A percentile compares a stretch with the other conserved stretches of the same genome.
Evolutionary conservation across 1,140 invertebrate species (phyloP).

Genomic region (Gonatopus flavifemur): DNA sequence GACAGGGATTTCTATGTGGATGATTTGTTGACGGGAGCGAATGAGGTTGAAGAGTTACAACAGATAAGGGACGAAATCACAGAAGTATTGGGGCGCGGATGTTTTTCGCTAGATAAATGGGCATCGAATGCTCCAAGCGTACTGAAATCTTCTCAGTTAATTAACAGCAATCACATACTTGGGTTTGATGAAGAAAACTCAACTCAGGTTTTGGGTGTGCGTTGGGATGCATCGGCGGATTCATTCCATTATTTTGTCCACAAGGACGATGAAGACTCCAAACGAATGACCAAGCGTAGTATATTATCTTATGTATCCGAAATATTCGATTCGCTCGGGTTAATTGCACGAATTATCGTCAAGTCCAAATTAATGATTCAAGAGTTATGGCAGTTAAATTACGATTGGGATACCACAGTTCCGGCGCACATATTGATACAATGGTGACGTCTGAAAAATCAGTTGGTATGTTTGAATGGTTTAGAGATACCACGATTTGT

Average conservation of each 20-base stretch:
- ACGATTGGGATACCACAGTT: constrained; percentile 35
- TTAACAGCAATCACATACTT: not conserved
- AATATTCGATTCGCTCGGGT: constrained; percentile 6
- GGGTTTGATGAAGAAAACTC: not conserved
- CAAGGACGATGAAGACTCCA: not conserved
- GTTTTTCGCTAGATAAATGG: not conserved
- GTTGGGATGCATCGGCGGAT: constrained; percentile 29
- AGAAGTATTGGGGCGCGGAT: not conserved
- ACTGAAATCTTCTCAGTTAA: not conserved
- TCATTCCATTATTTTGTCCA: not conserved
- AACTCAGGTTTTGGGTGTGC: constrained; percentile 23
- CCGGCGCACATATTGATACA: constrained; percentile 2
- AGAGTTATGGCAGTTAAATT: constrained; percentile 23
- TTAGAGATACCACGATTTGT: constrained; percentile 4
- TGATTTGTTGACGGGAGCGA: not conserved
- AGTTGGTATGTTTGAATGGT: constrained; percentile 11
- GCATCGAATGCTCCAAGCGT: not conserved
- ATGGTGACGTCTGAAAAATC: constrained; percentile 23
- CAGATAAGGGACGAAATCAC: not conserved
- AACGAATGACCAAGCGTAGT: constrained; percentile 11
- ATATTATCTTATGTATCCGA: constrained; percentile 8
- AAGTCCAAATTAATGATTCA: constrained; percentile 37
- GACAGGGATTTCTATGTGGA: constrained; percentile 22
- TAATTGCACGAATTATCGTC: constrained; percentile 30
- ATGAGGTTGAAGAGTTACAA: not conserved